Percentiles rank a stretch among this genome's conserved stretches.
Conservation (phyloP, 2,797 vertebrate genomes). For the Gadopsis marmoratus region DNA sequence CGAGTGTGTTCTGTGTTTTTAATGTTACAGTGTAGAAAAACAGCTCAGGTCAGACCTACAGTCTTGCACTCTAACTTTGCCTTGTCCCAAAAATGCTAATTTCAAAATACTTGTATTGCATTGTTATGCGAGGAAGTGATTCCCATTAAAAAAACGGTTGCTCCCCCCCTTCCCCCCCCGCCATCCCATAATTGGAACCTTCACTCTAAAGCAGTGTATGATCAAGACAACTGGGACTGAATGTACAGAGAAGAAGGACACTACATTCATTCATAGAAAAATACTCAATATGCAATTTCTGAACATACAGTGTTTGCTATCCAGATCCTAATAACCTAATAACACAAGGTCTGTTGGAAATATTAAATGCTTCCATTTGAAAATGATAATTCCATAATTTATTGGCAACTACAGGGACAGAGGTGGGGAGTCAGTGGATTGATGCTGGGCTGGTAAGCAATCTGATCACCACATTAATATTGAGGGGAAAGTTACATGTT, state of each 20-base stretch:
- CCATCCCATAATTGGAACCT: slow-evolving; percentile 44
- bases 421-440: slow-evolving; percentile 55
- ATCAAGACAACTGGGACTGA: slow-evolving; percentile 32
- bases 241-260: background rate
- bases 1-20: background rate
- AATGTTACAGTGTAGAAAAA: background rate
- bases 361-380: slow-evolving; percentile 75
- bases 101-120: slow-evolving; percentile 3
- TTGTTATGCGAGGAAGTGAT: slow-evolving; percentile 3
- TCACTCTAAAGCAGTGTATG: slow-evolving; percentile 26
- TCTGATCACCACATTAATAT: slow-evolving; percentile 51
- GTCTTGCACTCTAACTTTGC: background rate
- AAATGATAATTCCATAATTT: slow-evolving; percentile 78
- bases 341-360: slow-evolving; percentile 70
- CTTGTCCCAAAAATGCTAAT: background rate
- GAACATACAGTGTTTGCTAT: background rate
- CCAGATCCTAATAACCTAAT: slow-evolving; percentile 36
- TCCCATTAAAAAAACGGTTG: slow-evolving; percentile 26
- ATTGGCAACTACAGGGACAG: slow-evolving; percentile 63
- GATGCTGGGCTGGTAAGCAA: slow-evolving; percentile 36
- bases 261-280: background rate
- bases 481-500: slow-evolving; percentile 42
- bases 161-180: slow-evolving; percentile 1
- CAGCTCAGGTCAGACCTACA: slow-evolving; percentile 1
- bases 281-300: background rate